Percentiles rank a stretch among this genome's conserved stretches.
These are phyloP conservation scores for Himalopsyche phryganea DNA, from an alignment of 1,140 invertebrate genomes.

Conservation along the genomic window DNA sequence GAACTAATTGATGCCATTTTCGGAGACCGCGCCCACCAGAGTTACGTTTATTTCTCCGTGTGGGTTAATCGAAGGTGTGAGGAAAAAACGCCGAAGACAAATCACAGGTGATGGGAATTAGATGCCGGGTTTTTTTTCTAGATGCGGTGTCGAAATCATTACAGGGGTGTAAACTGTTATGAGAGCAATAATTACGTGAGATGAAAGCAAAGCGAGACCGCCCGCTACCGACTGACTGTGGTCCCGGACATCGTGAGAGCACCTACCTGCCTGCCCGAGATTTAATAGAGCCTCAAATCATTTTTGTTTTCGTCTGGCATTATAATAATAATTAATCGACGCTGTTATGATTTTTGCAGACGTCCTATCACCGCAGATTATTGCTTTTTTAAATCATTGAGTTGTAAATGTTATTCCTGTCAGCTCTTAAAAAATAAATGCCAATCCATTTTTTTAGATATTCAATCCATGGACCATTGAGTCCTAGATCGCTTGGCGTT, in stretches of 20 bases:
- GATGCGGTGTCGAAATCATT: constrained; percentile 21
- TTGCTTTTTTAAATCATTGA: too few species aligned
- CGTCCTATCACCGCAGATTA: too few species aligned
- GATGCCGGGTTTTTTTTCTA: neutral
- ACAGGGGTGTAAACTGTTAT: constrained; percentile 19
- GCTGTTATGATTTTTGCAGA: too few species aligned
- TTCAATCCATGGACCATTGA: too few species aligned
- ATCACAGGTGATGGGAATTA: constrained; percentile 20
- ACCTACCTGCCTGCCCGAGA: neutral
- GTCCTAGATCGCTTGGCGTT: too few species aligned
- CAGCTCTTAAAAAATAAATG: too few species aligned
- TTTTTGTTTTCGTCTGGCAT: too few species aligned
- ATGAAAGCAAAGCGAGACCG: neutral
- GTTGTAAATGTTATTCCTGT: too few species aligned
- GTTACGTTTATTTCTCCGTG: neutral
- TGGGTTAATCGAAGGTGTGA: constrained; percentile 8
- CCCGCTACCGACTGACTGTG: neutral
- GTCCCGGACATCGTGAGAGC: constrained; percentile 8
- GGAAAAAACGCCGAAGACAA: constrained; percentile 22
- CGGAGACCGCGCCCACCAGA: neutral
- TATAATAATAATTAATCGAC: too few species aligned
- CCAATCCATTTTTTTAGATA: too few species aligned
- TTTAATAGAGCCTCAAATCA: too few species aligned
- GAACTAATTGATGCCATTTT: neutral
- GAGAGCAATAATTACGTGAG: constrained; percentile 14